These are phyloP conservation scores for Suricata suricatta DNA, from an alignment of 2,113 vertebrate species.

Conservation along the genomic window DNA sequence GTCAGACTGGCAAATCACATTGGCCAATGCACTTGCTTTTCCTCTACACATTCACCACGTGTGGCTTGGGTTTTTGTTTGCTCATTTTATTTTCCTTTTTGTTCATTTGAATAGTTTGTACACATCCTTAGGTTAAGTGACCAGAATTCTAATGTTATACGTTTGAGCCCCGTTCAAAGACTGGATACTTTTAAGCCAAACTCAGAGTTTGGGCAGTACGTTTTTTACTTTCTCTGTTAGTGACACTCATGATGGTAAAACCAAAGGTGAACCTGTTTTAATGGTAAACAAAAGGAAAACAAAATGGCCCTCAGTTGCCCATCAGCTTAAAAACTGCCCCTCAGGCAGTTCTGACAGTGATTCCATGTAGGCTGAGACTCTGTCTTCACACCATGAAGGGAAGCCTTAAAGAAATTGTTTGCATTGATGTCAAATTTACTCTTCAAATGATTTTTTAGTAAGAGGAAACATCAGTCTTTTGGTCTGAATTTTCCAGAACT, in stretches of 20 bases:
- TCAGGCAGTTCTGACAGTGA: neutral
- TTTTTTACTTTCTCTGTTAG: slow-evolving; percentile 13
- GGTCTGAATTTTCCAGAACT: slow-evolving; percentile 16
- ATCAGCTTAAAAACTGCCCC: neutral
- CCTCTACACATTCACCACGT: neutral
- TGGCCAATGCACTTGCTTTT: neutral
- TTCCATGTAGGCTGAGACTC: neutral
- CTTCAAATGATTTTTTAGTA: neutral
- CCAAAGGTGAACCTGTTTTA: neutral
- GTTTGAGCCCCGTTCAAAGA: neutral
- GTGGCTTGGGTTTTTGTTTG: neutral
- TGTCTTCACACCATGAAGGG: neutral
- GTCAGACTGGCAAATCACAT: neutral
- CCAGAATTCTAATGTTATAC: neutral
- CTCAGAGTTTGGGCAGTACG: neutral
- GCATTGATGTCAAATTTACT: neutral
- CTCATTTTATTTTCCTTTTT: neutral
- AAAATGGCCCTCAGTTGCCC: neutral
- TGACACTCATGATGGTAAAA: neutral
- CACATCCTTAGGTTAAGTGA: neutral
- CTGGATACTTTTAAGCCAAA: neutral
- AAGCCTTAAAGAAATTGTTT: neutral
- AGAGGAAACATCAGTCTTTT: neutral
- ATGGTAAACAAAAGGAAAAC: neutral
- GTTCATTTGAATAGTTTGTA: neutral